Evolutionary conservation across 2,797 vertebrate species (phyloP).

Genomic region (Aldrovandia affinis): DNA sequence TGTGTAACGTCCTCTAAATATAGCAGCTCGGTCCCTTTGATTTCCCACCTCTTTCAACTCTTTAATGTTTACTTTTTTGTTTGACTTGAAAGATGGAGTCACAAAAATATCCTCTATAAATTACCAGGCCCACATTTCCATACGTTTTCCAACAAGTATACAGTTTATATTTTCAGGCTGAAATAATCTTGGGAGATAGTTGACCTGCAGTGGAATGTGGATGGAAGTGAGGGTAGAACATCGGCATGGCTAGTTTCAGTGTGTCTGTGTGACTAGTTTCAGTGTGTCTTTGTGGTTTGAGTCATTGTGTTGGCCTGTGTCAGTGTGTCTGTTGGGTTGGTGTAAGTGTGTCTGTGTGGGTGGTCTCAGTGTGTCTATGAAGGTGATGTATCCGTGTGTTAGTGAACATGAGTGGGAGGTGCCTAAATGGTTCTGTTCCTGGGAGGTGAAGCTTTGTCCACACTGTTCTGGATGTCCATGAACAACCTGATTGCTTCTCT

Average conservation of each 20-base stretch:
- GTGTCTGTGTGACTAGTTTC: background rate
- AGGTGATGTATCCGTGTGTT: background rate
- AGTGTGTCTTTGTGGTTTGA: background rate
- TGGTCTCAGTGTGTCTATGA: background rate
- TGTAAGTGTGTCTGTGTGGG: background rate
- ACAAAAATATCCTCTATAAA: constrained; percentile 43
- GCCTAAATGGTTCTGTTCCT: background rate
- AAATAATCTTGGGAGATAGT: background rate
- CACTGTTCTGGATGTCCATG: background rate
- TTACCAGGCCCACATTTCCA: constrained; percentile 4
- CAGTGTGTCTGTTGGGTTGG: background rate
- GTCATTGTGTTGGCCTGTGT: background rate
- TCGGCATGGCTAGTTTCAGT: background rate
- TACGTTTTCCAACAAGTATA: background rate
- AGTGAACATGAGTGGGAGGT: background rate
- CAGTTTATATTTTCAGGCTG: background rate
- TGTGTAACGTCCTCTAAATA: constrained; percentile 68
- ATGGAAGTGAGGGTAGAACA: background rate
- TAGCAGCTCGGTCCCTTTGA: constrained; percentile 69
- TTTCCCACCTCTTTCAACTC: constrained; percentile 64
- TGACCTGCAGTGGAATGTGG: background rate
- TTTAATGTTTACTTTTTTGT: constrained; percentile 45
- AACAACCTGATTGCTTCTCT: background rate
- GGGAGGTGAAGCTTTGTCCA: background rate
- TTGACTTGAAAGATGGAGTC: constrained; percentile 66